These are phyloP conservation scores for Ptychochromis oligacanthus DNA, from an alignment of 2,113 vertebrate species.

Conservation along the genomic window DNA sequence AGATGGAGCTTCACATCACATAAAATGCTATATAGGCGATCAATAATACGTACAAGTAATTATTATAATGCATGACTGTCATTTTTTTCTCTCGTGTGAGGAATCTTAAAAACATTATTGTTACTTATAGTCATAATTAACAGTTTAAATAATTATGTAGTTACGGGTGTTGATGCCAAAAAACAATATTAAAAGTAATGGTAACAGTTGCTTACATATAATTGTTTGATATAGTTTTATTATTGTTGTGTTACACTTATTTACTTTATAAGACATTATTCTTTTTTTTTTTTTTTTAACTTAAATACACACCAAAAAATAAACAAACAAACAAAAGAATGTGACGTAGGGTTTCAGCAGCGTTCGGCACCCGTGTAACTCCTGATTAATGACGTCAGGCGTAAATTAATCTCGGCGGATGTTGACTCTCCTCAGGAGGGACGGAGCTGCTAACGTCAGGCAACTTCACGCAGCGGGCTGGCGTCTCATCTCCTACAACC, in stretches of 20 bases:
- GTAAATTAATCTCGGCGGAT: conserved; percentile 56
- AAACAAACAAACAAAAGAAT: background rate
- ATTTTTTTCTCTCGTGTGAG: background rate
- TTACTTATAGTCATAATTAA: background rate
- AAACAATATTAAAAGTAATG: background rate
- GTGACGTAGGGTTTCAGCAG: background rate
- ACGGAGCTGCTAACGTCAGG: conserved; percentile 40
- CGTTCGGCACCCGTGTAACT: background rate
- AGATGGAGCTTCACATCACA: background rate
- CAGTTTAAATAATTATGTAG: background rate
- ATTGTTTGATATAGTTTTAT: background rate
- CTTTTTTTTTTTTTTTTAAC: background rate
- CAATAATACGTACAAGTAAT: background rate
- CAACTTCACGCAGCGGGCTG: conserved; percentile 29
- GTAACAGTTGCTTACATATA: background rate
- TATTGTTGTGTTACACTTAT: background rate
- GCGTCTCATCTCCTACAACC: background rate
- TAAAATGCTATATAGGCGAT: background rate
- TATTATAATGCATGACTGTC: background rate
- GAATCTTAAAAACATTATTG: background rate
- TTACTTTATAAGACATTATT: background rate
- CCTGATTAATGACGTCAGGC: conserved; percentile 44
- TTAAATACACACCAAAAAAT: background rate
- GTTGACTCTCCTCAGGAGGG: conserved; percentile 38
- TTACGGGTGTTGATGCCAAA: background rate